Evolutionary conservation across 64 coral and sea anemone species (phyloP).

Genomic region (Actinia equina): DNA sequence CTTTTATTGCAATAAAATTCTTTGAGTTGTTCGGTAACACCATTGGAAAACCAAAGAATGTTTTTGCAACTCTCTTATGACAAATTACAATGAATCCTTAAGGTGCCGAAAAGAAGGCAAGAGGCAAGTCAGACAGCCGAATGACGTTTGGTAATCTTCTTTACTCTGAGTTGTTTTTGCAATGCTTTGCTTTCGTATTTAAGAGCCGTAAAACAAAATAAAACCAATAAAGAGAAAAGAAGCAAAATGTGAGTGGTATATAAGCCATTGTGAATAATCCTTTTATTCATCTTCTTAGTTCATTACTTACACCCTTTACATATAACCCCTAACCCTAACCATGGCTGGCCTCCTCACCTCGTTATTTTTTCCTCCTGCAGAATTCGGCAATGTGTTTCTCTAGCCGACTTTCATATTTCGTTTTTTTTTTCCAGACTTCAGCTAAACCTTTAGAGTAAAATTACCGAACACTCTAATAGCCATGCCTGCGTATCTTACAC

Average conservation of each 20-base stretch:
- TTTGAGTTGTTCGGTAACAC: neutral
- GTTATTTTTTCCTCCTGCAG: neutral
- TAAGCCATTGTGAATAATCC: conserved; percentile 12
- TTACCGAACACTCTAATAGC: neutral
- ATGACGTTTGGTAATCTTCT: conserved; percentile 15
- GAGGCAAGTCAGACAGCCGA: neutral
- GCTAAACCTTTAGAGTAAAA: neutral
- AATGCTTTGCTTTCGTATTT: neutral
- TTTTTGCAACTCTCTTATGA: neutral
- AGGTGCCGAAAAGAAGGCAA: neutral
- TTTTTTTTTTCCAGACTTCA: neutral
- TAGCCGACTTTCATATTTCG: neutral
- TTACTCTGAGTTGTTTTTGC: conserved; percentile 23
- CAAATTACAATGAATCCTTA: neutral
- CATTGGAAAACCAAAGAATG: neutral
- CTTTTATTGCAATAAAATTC: neutral
- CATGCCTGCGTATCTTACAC: neutral
- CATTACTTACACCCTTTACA: neutral
- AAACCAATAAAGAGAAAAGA: conserved; percentile 10
- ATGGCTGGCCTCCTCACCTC: neutral
- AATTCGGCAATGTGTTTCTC: neutral
- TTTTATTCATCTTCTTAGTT: conserved; percentile 6
- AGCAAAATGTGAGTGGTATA: neutral
- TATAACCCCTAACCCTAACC: neutral
- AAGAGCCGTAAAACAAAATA: conserved; percentile 6